phyloP scores from a whole-genome alignment of 2,797 vertebrate genomes.

The Gastrophryne carolinensis region DNA sequence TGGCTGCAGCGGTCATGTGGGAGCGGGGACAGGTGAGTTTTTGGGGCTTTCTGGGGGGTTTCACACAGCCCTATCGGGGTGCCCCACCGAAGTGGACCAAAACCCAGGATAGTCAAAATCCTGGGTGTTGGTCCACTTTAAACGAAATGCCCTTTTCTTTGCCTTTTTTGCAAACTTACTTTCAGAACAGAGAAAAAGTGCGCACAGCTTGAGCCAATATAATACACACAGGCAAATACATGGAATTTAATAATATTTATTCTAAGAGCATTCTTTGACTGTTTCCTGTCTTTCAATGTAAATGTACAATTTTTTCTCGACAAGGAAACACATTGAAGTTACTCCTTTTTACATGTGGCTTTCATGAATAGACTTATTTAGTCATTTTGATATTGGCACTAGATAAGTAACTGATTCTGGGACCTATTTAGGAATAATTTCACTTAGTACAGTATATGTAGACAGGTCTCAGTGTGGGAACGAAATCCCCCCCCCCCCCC shows the following conservation, averaged over 20 bases:
- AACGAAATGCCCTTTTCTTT: no score
- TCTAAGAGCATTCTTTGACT: neutral
- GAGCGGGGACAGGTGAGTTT: no score
- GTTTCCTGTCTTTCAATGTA: constrained; percentile 10
- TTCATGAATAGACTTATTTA: neutral
- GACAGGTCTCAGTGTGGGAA: no score
- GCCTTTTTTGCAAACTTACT: neutral
- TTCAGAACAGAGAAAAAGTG: neutral
- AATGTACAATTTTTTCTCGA: constrained; percentile 17
- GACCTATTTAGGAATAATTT: no score
- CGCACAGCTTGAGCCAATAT: neutral
- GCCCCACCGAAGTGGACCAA: no score
- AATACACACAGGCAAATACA: neutral
- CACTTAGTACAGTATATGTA: no score
- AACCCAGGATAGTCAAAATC: no score
- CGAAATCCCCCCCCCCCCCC: no score
- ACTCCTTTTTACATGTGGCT: neutral
- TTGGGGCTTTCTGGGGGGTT: no score
- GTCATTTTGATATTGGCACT: neutral
- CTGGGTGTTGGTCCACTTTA: no score
- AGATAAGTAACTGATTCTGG: neutral
- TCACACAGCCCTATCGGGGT: no score
- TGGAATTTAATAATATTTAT: constrained; percentile 32
- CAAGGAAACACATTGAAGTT: neutral
- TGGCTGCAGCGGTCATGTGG: no score